phyloP scores from a whole-genome alignment of 2,797 vertebrate genomes.

The Diplodus puntazzo region DNA sequence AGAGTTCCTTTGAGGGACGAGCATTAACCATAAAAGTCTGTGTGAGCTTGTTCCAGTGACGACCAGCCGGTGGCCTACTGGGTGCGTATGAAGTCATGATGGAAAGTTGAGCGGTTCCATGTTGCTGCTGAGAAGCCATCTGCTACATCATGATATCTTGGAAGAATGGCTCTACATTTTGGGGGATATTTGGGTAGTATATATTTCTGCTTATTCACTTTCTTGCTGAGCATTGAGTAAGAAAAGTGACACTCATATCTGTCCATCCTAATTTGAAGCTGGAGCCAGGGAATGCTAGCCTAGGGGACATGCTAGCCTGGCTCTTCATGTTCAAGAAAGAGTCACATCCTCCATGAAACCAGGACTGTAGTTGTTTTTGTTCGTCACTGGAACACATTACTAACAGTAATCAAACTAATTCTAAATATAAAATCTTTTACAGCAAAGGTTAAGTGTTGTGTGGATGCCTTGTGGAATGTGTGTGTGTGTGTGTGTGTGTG shows the following conservation, averaged over 20 bases:
- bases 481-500: too few relatives aligned
- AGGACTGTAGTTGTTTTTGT: background rate
- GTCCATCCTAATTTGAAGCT: background rate
- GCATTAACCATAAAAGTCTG: constrained; percentile 41
- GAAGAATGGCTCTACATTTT: background rate
- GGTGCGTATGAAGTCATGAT: constrained; percentile 57
- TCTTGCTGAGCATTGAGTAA: background rate
- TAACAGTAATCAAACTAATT: too few relatives aligned
- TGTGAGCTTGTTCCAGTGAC: constrained; percentile 52
- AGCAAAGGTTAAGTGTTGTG: too few relatives aligned
- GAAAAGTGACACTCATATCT: background rate
- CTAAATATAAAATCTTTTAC: too few relatives aligned
- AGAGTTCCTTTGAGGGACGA: constrained; percentile 45
- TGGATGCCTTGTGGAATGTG: too few relatives aligned
- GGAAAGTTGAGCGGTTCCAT: constrained; percentile 38
- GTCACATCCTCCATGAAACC: background rate
- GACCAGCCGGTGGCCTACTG: constrained; percentile 24
- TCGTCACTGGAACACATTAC: too few relatives aligned
- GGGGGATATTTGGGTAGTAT: background rate
- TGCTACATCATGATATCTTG: background rate
- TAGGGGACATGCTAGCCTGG: background rate
- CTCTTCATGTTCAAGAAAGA: background rate
- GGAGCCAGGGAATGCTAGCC: background rate
- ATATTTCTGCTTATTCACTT: background rate
- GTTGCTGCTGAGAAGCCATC: constrained; percentile 24